Base-by-base conservation (phyloP, 2,113 vertebrate species). In the Ophthalmolycus amberensis region DNA sequence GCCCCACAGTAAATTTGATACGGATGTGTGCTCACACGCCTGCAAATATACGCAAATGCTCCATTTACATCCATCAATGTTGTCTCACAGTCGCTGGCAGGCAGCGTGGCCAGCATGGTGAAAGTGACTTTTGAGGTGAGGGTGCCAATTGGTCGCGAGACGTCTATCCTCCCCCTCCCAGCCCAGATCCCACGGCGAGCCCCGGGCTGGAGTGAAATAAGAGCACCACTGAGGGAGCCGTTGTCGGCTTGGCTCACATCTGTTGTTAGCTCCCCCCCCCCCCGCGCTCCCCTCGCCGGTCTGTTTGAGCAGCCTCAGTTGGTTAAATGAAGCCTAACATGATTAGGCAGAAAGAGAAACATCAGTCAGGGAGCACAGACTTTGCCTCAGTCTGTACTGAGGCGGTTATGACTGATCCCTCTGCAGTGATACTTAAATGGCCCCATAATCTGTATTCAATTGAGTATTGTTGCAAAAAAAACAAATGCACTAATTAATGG, bases 151-250 rank as follows among this genome's bases (percentile, higher is more conserved):
- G 68, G 29, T 62, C 73, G 85, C 0, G 5, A 82, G 71, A 20
- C n/a, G 85, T 86, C 75, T 77, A 44, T 72, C 59, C 63, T 32
- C 48, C 67, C 67, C 60, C 46, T 79, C 48, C 63, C 66, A 82
- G 82, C 82, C 56, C 60, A 3, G 16, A 73, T 89, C 87, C 81
- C 88, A 68, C 75, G 65, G 68, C 78, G 66, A 83, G 75, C 91
- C 86, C 60, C 69, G 20, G 83, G 88, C 85, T 63, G 71, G 32
- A 80, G 65, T 46, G 82, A 90, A 79, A 89, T 92, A 90, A 92
- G 77, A 77, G 81, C 88, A 70, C 75, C 83, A 71, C 77, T 52
- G 73, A 83, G 76, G 86, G 86, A 82, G 46, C 84, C 68, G 88
- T 81, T 82, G 58, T 58, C 60, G 48, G 73, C 67, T 58, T 58